These are phyloP conservation scores for Andrena flavipes DNA, from an alignment of 2,888 invertebrate species.

Conservation along the genomic window DNA sequence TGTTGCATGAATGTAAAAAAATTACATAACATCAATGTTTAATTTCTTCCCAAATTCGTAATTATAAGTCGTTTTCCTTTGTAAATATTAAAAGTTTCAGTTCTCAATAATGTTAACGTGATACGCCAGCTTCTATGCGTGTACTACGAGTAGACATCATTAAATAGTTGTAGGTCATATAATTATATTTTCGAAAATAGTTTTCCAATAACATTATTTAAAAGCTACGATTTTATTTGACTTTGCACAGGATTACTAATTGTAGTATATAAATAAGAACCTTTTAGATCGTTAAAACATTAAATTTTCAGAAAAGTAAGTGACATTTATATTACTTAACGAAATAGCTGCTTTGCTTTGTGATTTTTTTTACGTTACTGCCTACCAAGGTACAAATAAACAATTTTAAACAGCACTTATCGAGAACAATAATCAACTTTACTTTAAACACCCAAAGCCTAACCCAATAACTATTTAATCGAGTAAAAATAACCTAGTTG, in stretches of 20 bases:
- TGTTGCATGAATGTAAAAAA: slow-evolving; percentile 67
- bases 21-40: slow-evolving; percentile 50
- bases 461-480: slow-evolving; percentile 17
- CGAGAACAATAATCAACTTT: slow-evolving; percentile 27
- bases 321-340: slow-evolving; percentile 16
- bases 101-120: slow-evolving; percentile 32
- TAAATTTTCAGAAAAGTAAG: slow-evolving; percentile 16
- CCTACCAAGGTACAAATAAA: slow-evolving; percentile 2
- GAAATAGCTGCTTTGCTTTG: slow-evolving; percentile 8
- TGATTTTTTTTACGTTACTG: not conserved
- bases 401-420: slow-evolving; percentile 18
- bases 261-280: slow-evolving; percentile 3
- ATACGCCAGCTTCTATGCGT: slow-evolving; percentile 39
- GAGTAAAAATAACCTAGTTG: slow-evolving; percentile 38
- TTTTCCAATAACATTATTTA: not conserved
- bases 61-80: slow-evolving; percentile 39
- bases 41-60: slow-evolving; percentile 30
- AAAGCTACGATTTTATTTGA: not conserved
- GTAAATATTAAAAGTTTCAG: slow-evolving; percentile 40
- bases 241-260: not conserved
- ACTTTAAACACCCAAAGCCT: slow-evolving; percentile 16
- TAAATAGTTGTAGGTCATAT: slow-evolving; percentile 18
- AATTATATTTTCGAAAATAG: slow-evolving; percentile 15
- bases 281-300: not conserved
- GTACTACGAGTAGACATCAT: slow-evolving; percentile 27